Percentiles rank a stretch among this genome's conserved stretches.
phyloP scores from a whole-genome alignment of 1,140 invertebrate species.

The Chelonus insularis region DNA sequence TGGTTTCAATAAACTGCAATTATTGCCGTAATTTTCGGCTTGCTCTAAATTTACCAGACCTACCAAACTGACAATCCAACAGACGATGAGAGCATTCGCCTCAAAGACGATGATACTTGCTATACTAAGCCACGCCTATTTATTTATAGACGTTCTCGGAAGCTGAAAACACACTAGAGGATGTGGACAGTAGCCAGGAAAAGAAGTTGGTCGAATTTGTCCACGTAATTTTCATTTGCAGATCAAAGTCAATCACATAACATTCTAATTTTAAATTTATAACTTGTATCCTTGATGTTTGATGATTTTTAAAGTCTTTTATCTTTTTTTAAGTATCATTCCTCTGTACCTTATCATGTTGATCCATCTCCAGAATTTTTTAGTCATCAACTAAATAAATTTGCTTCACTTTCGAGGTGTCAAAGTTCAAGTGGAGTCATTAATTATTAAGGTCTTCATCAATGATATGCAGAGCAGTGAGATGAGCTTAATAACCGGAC shows the following conservation, averaged over 20 bases:
- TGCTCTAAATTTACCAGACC: background rate
- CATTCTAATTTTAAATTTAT: too few relatives aligned
- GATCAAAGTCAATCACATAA: too few relatives aligned
- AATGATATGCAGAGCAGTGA: too few relatives aligned
- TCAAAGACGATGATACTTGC: slow-evolving; percentile 3
- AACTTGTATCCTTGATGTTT: too few relatives aligned
- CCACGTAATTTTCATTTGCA: background rate
- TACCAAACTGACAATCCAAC: slow-evolving; percentile 4
- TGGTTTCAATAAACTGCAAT: background rate
- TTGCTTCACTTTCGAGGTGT: too few relatives aligned
- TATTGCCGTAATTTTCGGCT: background rate
- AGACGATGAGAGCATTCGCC: slow-evolving; percentile 4
- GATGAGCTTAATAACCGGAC: background rate
- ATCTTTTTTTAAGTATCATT: too few relatives aligned
- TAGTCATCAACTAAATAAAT: too few relatives aligned
- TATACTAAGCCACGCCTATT: slow-evolving; percentile 17
- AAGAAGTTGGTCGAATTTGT: slow-evolving; percentile 15
- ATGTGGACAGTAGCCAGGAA: slow-evolving; percentile 23
- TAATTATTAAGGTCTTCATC: too few relatives aligned
- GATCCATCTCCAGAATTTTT: too few relatives aligned
- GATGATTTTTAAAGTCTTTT: too few relatives aligned
- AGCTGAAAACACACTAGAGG: slow-evolving; percentile 9
- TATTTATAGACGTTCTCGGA: slow-evolving; percentile 30
- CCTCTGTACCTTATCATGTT: too few relatives aligned
- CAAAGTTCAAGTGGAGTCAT: too few relatives aligned